Base-by-base conservation (phyloP, 1,140 invertebrate species). In the Charaxes varanes region DNA sequence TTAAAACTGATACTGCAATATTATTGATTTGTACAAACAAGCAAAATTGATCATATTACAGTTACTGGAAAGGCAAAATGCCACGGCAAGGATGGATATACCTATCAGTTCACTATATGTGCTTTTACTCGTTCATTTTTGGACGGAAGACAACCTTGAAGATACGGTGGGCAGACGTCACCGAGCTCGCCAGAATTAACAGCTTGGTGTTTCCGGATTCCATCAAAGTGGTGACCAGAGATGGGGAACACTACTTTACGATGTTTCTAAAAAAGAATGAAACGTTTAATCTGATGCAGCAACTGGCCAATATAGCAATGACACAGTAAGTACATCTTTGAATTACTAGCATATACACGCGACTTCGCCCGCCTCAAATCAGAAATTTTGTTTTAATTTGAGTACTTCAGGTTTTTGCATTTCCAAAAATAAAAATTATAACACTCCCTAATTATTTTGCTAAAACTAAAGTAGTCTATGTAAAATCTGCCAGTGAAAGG, bases 61-160 rank as follows among this genome's bases (percentile, higher is more conserved):
- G 96, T 69, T 97, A 96, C 70, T 96, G 94, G 91, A 97, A 96
- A 84, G 92, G 93, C 13, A 92, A 91, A 72, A 85, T 99, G 44
- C 97, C 97, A 2, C 86, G 93, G 22, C 97, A 98, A 87, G 97
- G 97, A 21, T 97, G 96, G 92, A 85, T 99, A 57, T 99, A 99
- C 74, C 88, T 99, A 7, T 97, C 96, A 30, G 90, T 99, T 26
- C 96, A 97, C 69, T 95, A 98, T 76, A 87, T 98, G 62, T 98
- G 95, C 69, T 99, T 99, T 83, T 95, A 99, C 81, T 94, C 96
- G 3, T 97, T 95, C 62, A 92, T 98, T 62, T 88, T 99, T 69
- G 95, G 96, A 8, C 91, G 90, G 43, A 94, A 98, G 76, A 94
- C 93, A 4, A 94, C 94, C 66, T 85, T 98, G 11, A 90, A 93